phyloP scores from a whole-genome alignment of 2,797 vertebrate genomes.

The Hemibagrus guttatus region DNA sequence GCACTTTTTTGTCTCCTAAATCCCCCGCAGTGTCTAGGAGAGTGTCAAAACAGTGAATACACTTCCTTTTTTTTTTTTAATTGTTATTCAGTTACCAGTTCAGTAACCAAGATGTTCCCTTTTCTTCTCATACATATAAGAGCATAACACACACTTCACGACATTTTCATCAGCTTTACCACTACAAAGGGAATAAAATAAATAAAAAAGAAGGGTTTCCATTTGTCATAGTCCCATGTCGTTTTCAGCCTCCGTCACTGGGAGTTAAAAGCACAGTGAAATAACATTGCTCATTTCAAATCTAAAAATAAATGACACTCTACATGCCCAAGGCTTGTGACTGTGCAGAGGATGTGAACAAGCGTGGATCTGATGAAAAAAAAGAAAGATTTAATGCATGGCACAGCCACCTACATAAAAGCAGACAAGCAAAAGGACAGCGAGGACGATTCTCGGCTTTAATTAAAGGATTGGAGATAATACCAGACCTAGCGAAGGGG shows the following conservation, averaged over 20 bases:
- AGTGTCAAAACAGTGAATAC: neutral
- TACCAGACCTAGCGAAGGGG: constrained; percentile 18
- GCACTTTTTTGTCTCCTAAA: neutral
- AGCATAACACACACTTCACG: neutral
- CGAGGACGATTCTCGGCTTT: constrained; percentile 17
- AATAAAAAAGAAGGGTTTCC: neutral
- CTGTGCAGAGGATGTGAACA: constrained; percentile 27
- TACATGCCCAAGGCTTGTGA: constrained; percentile 2
- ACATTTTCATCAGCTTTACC: neutral
- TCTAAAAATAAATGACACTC: constrained; percentile 46
- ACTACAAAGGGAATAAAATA: too few species aligned
- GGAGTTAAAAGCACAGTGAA: neutral
- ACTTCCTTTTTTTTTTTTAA: neutral
- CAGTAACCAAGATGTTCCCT: neutral
- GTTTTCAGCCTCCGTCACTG: constrained; percentile 14
- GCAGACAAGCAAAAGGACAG: constrained; percentile 33
- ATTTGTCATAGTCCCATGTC: neutral
- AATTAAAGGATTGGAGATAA: constrained; percentile 38
- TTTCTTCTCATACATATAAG: neutral
- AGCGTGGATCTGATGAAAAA: neutral
- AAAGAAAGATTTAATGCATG: neutral
- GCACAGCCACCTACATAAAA: constrained; percentile 36
- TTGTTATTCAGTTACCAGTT: neutral
- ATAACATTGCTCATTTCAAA: constrained; percentile 23
- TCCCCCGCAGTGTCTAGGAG: neutral